Conservation (phyloP, 2,888 invertebrate species). For the Thymelicus acteon region DNA sequence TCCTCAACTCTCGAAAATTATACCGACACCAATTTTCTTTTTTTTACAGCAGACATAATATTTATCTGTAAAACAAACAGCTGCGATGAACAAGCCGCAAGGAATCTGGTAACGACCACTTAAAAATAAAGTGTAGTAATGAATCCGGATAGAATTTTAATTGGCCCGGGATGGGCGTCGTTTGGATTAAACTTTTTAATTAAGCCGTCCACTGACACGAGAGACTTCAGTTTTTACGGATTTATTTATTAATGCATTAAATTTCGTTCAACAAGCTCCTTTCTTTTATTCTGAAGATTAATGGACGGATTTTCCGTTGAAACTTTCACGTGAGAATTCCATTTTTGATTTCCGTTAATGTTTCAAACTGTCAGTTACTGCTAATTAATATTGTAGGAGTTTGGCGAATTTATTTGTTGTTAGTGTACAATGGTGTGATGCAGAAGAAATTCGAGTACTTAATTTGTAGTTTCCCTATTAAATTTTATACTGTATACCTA, state of each 20-base stretch:
- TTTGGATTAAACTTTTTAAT: slow-evolving; percentile 76
- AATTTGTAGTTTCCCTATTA: no score
- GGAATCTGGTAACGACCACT: slow-evolving; percentile 59
- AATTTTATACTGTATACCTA: no score
- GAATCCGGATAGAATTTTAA: slow-evolving; percentile 77
- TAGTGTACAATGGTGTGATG: no score
- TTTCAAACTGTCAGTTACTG: slow-evolving; percentile 12
- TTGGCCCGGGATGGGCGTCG: slow-evolving; percentile 59
- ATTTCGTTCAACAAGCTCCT: slow-evolving; percentile 42
- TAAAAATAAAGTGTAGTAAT: slow-evolving; percentile 74
- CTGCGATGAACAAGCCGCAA: slow-evolving; percentile 46
- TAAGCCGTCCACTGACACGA: slow-evolving; percentile 69
- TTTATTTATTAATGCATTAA: slow-evolving; percentile 59
- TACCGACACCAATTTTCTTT: neutral
- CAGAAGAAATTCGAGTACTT: no score
- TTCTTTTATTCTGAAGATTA: slow-evolving; percentile 45
- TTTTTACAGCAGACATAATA: slow-evolving; percentile 14
- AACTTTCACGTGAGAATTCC: neutral
- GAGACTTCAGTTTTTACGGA: slow-evolving; percentile 60
- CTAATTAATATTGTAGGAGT: slow-evolving; percentile 5
- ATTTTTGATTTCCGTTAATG: neutral
- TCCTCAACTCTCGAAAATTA: neutral
- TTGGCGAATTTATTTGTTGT: neutral
- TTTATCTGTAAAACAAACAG: slow-evolving; percentile 23
- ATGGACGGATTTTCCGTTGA: slow-evolving; percentile 8